Conservation (phyloP, 2,888 invertebrate species). For the Pachliopta kotzebuea region DNA sequence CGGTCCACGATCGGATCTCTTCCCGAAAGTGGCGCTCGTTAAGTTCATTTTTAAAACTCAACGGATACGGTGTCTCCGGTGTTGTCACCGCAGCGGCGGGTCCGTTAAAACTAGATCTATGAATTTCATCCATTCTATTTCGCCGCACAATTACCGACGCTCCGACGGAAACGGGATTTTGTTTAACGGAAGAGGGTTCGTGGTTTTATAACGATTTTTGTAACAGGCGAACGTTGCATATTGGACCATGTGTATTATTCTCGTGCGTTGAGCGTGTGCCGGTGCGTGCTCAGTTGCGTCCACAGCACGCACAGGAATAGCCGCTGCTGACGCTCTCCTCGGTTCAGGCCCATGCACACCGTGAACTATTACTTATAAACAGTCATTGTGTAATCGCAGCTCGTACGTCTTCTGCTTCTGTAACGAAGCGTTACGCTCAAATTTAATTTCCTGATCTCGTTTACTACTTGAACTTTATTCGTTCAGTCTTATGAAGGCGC, state of each 20-base stretch:
- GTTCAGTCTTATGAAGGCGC: slow-evolving; percentile 49
- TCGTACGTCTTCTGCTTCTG: slow-evolving; percentile 37
- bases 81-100: slow-evolving; percentile 62
- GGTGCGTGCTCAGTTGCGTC: slow-evolving; percentile 70
- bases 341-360: slow-evolving; percentile 44
- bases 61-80: slow-evolving; percentile 73
- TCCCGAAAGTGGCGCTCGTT: slow-evolving; percentile 64
- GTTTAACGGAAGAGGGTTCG: slow-evolving; percentile 62
- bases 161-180: slow-evolving; percentile 64
- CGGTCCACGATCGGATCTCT: slow-evolving; percentile 54
- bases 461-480: slow-evolving; percentile 46
- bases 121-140: slow-evolving; percentile 53
- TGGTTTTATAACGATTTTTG: slow-evolving; percentile 59
- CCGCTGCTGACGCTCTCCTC: slow-evolving; percentile 59
- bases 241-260: slow-evolving; percentile 57
- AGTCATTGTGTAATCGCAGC: slow-evolving; percentile 52
- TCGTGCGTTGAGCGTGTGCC: slow-evolving; percentile 68
- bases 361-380: slow-evolving; percentile 50
- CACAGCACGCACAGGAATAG: slow-evolving; percentile 72
- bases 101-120: slow-evolving; percentile 49
- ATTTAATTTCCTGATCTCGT: slow-evolving; percentile 49
- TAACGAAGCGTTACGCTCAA: slow-evolving; percentile 32
- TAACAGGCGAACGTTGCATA: slow-evolving; percentile 40
- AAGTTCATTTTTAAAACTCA: slow-evolving; percentile 67
- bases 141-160: slow-evolving; percentile 59